Conservation (phyloP, 2,888 invertebrate genomes). For the Epinotia brunnichana region DNA sequence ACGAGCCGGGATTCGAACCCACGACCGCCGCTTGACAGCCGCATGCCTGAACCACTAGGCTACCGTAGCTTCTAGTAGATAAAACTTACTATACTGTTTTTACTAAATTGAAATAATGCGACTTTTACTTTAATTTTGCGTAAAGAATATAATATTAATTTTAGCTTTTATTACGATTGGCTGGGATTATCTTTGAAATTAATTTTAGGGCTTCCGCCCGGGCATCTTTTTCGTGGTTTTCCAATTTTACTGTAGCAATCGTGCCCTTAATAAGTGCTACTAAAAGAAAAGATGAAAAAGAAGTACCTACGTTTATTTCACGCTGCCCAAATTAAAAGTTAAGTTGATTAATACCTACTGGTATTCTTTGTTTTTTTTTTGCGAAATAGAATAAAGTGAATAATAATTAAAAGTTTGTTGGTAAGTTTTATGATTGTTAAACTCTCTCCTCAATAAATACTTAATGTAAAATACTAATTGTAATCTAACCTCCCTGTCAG, state of each 20-base stretch:
- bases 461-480: too few relatives aligned
- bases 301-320: neutral
- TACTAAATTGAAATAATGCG: neutral
- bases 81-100: neutral
- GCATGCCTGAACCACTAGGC: too few relatives aligned
- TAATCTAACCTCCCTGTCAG: too few relatives aligned
- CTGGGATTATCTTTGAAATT: neutral
- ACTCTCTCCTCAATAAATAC: too few relatives aligned
- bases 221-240: neutral
- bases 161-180: slow-evolving; percentile 10
- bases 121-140: neutral
- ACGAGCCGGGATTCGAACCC: too few relatives aligned
- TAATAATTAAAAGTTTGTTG: too few relatives aligned
- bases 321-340: neutral
- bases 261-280: neutral
- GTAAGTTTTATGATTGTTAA: too few relatives aligned
- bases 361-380: neutral
- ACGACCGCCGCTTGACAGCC: too few relatives aligned
- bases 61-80: too few relatives aligned
- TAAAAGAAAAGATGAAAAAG: neutral
- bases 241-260: neutral
- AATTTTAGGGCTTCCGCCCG: neutral
- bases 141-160: slow-evolving; percentile 8
- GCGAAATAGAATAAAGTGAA: too few relatives aligned
- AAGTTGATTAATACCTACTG: neutral